Evolutionary conservation across 2,888 invertebrate species (phyloP).

Genomic region (Geophilus truncorum): DNA sequence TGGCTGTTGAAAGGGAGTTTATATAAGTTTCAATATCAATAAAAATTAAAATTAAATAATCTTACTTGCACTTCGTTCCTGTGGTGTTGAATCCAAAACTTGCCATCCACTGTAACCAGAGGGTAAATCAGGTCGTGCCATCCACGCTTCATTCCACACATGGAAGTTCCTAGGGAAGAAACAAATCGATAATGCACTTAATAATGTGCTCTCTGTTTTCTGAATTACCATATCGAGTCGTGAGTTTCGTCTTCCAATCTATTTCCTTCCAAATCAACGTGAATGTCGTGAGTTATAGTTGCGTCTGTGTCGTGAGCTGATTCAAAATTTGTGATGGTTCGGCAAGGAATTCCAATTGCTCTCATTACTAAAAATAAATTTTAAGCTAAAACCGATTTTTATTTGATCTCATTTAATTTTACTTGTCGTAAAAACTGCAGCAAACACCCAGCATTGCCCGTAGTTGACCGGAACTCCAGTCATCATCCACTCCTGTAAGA

Average conservation of each 20-base stretch:
- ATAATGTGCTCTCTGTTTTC: background rate
- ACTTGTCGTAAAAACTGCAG: constrained; percentile 67
- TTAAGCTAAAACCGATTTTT: background rate
- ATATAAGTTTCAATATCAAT: background rate
- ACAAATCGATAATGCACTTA: background rate
- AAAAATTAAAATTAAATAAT: constrained; percentile 28
- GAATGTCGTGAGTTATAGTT: constrained; percentile 68
- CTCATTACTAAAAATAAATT: constrained; percentile 57
- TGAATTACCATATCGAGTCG: constrained; percentile 65
- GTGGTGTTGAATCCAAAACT: constrained; percentile 72
- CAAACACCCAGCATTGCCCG: constrained; percentile 79
- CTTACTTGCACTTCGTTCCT: constrained; percentile 62
- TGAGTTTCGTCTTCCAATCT: constrained; percentile 61
- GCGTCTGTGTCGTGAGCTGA: constrained; percentile 74
- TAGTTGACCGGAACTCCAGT: constrained; percentile 64
- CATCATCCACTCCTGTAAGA: constrained; percentile 63
- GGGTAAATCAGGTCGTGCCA: constrained; percentile 69
- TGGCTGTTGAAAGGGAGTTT: background rate
- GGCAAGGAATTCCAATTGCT: constrained; percentile 69
- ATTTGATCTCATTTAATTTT: constrained; percentile 39
- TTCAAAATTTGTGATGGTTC: constrained; percentile 71
- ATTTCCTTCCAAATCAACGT: constrained; percentile 62
- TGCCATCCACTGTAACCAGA: constrained; percentile 76
- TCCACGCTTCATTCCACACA: constrained; percentile 77
- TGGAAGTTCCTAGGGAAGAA: constrained; percentile 61